These are phyloP conservation scores for Rhinoraja longicauda DNA, from an alignment of 2,797 vertebrate genomes.

Conservation along the genomic window DNA sequence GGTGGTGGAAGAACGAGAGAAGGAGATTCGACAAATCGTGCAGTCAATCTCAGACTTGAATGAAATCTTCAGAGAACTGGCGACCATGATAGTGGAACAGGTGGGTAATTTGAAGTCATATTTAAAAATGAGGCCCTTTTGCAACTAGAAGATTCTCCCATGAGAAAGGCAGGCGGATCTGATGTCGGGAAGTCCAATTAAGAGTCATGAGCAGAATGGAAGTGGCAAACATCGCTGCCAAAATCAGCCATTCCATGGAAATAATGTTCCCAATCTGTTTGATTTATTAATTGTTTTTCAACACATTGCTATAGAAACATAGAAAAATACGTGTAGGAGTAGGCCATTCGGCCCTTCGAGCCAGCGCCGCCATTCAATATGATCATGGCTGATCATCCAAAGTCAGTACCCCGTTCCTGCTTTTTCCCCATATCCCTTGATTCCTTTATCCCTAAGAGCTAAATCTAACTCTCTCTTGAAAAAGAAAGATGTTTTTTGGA, in stretches of 20 bases:
- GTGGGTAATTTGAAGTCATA: slow-evolving; percentile 46
- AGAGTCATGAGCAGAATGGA: background rate
- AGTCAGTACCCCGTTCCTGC: no score
- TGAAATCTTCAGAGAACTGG: slow-evolving; percentile 89
- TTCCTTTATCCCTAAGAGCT: no score
- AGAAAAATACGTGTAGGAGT: no score
- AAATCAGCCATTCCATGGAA: background rate
- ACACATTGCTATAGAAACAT: background rate
- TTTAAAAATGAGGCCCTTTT: background rate
- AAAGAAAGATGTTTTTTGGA: background rate
- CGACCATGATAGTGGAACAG: slow-evolving; percentile 76
- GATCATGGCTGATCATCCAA: no score
- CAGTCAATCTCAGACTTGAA: slow-evolving; percentile 96
- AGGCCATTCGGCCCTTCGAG: no score
- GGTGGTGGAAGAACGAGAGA: slow-evolving; percentile 85
- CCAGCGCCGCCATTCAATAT: no score
- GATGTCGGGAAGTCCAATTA: background rate
- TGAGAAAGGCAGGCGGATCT: background rate
- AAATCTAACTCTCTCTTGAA: no score
- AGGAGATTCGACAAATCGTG: slow-evolving; percentile 85
- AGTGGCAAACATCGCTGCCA: background rate
- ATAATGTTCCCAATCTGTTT: background rate
- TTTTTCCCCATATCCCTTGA: no score
- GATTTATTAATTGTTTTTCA: background rate
- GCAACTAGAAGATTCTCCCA: background rate